Evolutionary conservation across 2,113 vertebrate genomes (phyloP).

Genomic region (Erinaceus europaeus): DNA sequence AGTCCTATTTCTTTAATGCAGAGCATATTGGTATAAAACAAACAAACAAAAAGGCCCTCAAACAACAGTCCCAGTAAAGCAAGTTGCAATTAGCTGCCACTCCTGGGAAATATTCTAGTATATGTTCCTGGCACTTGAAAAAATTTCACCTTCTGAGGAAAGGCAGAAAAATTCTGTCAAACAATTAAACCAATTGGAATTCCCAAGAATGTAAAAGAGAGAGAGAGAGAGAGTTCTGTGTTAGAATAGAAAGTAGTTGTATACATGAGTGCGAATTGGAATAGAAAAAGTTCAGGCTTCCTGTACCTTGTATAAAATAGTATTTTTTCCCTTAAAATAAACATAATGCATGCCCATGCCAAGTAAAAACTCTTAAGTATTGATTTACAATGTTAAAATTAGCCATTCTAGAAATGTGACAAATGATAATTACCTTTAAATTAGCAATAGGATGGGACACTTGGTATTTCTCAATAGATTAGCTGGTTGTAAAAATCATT

Average conservation of each 20-base stretch:
- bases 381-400: background rate
- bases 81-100: constrained; percentile 86
- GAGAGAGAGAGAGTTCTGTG: constrained; percentile 61
- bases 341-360: background rate
- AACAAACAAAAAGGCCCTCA: constrained; percentile 66
- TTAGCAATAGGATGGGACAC: background rate
- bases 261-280: constrained; percentile 67
- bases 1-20: constrained; percentile 72
- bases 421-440: background rate
- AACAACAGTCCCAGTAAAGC: constrained; percentile 74
- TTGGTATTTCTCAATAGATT: background rate
- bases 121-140: constrained; percentile 87
- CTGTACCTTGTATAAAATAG: constrained; percentile 31
- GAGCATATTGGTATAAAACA: constrained; percentile 68
- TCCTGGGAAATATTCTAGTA: constrained; percentile 84
- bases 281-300: constrained; percentile 51
- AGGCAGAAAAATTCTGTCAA: constrained; percentile 89
- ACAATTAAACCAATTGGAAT: constrained; percentile 88
- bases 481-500: background rate
- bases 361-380: background rate
- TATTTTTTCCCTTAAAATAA: constrained; percentile 51
- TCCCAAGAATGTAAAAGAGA: constrained; percentile 80
- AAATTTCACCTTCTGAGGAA: constrained; percentile 85
- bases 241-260: constrained; percentile 74
- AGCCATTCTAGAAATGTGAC: background rate